These are phyloP conservation scores for Polia nebulosa DNA, from an alignment of 2,888 invertebrate species.

Conservation along the genomic window DNA sequence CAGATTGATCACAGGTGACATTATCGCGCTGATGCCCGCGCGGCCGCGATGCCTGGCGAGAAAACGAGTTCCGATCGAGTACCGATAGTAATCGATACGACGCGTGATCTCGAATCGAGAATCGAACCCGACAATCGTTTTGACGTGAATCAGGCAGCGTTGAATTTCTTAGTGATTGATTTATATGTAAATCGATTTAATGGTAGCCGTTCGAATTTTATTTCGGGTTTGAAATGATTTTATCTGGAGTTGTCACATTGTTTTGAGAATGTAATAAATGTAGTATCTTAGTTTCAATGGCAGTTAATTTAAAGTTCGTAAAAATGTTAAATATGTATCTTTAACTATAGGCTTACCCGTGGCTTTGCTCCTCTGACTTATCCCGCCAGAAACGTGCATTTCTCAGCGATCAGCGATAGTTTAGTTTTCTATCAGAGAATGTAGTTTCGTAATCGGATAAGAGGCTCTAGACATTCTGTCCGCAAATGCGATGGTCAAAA, in stretches of 20 bases:
- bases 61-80: constrained; percentile 63
- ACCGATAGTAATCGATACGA: constrained; percentile 68
- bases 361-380: too few relatives aligned
- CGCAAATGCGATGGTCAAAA: too few relatives aligned
- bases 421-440: too few relatives aligned
- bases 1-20: constrained; percentile 79
- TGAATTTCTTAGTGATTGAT: constrained; percentile 64
- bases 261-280: constrained; percentile 14
- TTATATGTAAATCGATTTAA: constrained; percentile 59
- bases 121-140: constrained; percentile 57
- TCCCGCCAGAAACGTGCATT: too few relatives aligned
- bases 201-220: constrained; percentile 51
- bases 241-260: constrained; percentile 37
- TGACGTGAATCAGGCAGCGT: constrained; percentile 58
- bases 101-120: constrained; percentile 59
- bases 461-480: too few relatives aligned
- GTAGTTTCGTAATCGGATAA: too few relatives aligned
- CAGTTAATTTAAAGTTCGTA: background rate
- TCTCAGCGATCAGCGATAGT: too few relatives aligned
- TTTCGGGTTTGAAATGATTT: constrained; percentile 37
- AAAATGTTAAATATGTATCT: background rate
- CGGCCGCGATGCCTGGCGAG: constrained; percentile 55
- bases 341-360: too few relatives aligned
- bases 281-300: background rate
- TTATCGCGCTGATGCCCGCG: constrained; percentile 69